Base-by-base conservation (phyloP, 2,113 vertebrate genomes). In the Neoarius graeffei region DNA sequence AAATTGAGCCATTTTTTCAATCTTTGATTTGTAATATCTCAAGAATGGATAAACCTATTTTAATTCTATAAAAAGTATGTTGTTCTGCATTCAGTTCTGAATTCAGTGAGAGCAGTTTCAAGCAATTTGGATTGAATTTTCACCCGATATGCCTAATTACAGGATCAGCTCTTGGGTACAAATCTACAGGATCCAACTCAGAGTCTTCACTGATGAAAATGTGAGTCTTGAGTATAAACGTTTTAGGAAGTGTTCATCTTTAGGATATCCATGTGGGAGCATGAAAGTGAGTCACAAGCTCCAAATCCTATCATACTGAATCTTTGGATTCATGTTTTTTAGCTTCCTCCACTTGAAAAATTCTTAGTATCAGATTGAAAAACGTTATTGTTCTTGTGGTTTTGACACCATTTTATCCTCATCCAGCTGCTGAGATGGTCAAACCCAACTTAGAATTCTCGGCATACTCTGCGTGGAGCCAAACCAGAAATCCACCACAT, bases 331-430 rank as follows among this genome's bases (percentile, higher is more conserved):
- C 27, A 54, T 42, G 59, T 79, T 50, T 27, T 30, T 48, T 14
- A 10, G 10, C 2, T 56, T 80, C 20, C 60, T 56, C 59, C 7
- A 77, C 15, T n/a, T 62, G 54, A 79, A 50, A 79, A 50, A 35
- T 66, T 54, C 76, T 20, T 30, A 52, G 57, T 4, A 81, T 42
- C 59, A 30, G 59, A 69, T 52, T 27, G 25, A n/a, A 69, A 81
- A 25, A 35, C 2, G 3, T 10, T 56, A 0, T 86, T 9, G 20
- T 80, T 66, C 50, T 56, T 83, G 57, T 19, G 42, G 66, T 1
- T 77, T 77, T 86, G 10, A 79, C 71, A 83, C 69, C 11, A 62
- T 88, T 81, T 74, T 74, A 67, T 84, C 19, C 25, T 71, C 82
- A 42, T 87, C 50, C 79, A 83, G 64, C 19, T 57, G 10, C 76